phyloP scores from a whole-genome alignment of 2,888 invertebrate species.

The Brenthis daphne region DNA sequence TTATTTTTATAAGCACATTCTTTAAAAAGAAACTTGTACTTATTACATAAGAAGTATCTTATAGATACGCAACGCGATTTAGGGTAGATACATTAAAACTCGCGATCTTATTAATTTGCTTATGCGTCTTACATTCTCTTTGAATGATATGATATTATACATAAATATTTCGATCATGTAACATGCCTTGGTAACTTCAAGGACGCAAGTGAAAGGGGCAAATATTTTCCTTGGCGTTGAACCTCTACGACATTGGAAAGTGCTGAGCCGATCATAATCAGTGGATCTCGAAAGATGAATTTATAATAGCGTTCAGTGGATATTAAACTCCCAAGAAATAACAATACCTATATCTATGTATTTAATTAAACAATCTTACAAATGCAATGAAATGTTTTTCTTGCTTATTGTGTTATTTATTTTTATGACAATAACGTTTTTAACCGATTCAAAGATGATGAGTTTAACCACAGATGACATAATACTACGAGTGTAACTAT shows the following conservation, averaged over 20 bases:
- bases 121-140: slow-evolving; percentile 17
- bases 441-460: too few relatives aligned
- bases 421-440: too few relatives aligned
- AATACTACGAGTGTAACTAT: too few relatives aligned
- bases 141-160: slow-evolving; percentile 2
- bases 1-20: not conserved
- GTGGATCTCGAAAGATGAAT: slow-evolving; percentile 1
- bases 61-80: slow-evolving; percentile 1
- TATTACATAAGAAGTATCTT: slow-evolving; percentile 3
- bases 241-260: slow-evolving; percentile 32
- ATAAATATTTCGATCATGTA: slow-evolving; percentile 21
- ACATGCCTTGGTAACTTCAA: slow-evolving; percentile 24
- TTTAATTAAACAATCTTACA: too few relatives aligned
- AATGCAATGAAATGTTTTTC: too few relatives aligned
- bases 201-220: slow-evolving; percentile 37
- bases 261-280: slow-evolving; percentile 20
- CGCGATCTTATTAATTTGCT: slow-evolving; percentile 3
- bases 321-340: too few relatives aligned
- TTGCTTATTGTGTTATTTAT: too few relatives aligned
- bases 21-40: slow-evolving; percentile 5
- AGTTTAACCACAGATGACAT: too few relatives aligned
- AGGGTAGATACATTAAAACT: slow-evolving; percentile 5
- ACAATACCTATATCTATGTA: too few relatives aligned
- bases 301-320: not conserved
- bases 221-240: slow-evolving; percentile 25